Conservation (phyloP, 2,797 vertebrate genomes). For the Danio choprae region DNA sequence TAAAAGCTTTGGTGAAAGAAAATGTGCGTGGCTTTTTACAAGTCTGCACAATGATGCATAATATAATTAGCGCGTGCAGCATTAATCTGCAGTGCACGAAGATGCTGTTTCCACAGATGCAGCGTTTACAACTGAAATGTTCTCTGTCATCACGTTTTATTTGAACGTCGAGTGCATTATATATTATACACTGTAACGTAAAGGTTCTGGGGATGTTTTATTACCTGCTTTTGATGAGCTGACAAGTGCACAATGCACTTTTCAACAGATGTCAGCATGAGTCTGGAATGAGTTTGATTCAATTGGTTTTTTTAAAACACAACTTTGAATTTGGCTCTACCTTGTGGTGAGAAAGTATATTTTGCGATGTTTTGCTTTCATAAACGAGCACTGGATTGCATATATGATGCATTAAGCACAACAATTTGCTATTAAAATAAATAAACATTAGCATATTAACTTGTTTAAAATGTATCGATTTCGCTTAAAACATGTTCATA, state of each 20-base stretch:
- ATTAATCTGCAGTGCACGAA: neutral
- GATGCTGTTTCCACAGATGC: neutral
- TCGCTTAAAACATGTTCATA: too few species aligned
- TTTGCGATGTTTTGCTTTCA: too few species aligned
- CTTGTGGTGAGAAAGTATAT: neutral
- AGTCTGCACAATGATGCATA: neutral
- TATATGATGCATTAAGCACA: too few species aligned
- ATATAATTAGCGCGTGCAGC: constrained; percentile 1
- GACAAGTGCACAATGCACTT: constrained; percentile 37
- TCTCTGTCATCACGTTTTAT: neutral
- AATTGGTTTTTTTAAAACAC: neutral
- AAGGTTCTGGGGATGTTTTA: neutral
- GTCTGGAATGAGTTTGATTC: neutral
- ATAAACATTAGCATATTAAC: too few species aligned
- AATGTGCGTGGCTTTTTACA: neutral
- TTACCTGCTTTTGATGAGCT: neutral
- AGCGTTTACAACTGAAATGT: neutral
- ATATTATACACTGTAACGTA: neutral
- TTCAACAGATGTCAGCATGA: neutral
- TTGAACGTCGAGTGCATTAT: neutral
- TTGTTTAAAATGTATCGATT: too few species aligned
- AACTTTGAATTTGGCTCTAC: constrained; percentile 13
- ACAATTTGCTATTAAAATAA: too few species aligned
- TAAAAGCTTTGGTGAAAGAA: constrained; percentile 19
- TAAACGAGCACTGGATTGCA: too few species aligned